A percentile compares a stretch with the other conserved stretches of the same genome.
Conservation (phyloP, 2,888 invertebrate genomes). For the Lepidocyrtinus sp. region DNA sequence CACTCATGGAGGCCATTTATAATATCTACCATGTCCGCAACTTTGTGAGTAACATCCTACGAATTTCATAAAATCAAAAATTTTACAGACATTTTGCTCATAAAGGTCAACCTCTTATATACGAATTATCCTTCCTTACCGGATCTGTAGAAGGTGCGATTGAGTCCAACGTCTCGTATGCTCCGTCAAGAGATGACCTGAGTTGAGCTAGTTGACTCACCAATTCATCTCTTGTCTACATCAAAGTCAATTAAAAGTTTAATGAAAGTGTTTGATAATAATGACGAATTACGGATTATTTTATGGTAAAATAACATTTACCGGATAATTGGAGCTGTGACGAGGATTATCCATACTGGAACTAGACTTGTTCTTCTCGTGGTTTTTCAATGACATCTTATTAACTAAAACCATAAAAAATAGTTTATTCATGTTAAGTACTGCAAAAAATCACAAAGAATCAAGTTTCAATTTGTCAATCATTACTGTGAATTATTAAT, state of each 20-base stretch:
- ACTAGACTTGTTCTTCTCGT: constrained; percentile 45
- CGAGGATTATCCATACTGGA: constrained; percentile 26
- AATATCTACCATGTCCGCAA: constrained; percentile 53
- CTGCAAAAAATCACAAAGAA: too few relatives aligned
- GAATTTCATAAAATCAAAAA: not conserved
- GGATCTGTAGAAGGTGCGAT: constrained; percentile 46
- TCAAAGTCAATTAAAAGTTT: not conserved
- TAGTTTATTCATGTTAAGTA: too few relatives aligned
- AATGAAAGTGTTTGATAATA: too few relatives aligned
- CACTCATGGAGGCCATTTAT: constrained; percentile 56
- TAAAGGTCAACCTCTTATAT: too few relatives aligned
- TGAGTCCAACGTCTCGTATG: constrained; percentile 49
- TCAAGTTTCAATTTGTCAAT: too few relatives aligned
- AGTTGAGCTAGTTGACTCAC: constrained; percentile 43
- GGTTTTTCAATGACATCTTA: constrained; percentile 41
- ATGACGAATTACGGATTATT: not conserved
- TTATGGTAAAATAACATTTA: constrained; percentile 19
- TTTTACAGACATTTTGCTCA: too few relatives aligned
- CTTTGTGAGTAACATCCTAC: constrained; percentile 46
- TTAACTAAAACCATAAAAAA: too few relatives aligned
- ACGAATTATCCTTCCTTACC: too few relatives aligned
- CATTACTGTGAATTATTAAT: too few relatives aligned
- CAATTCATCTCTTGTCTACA: constrained; percentile 41
- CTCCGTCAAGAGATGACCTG: constrained; percentile 43
- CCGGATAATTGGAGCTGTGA: constrained; percentile 34